These are phyloP conservation scores for Apodemia duryi DNA, from an alignment of 2,888 invertebrate species.

Conservation along the genomic window DNA sequence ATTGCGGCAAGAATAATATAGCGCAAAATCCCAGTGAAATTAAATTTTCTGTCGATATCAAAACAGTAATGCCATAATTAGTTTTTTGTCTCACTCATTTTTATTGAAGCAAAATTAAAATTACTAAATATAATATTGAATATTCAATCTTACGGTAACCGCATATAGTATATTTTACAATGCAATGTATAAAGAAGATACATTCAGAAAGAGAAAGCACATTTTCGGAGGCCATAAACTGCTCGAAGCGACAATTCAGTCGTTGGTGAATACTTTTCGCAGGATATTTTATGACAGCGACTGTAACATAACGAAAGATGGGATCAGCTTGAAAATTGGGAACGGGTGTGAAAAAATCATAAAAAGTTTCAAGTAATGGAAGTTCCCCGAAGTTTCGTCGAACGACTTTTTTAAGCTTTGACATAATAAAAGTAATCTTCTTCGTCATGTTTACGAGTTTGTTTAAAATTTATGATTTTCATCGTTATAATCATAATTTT, in stretches of 20 bases:
- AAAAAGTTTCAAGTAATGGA: conserved; percentile 11
- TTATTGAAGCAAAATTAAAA: not conserved
- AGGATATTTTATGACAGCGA: not conserved
- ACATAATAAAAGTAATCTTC: conserved; percentile 6
- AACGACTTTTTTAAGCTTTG: conserved; percentile 12
- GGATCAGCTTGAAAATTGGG: conserved; percentile 1
- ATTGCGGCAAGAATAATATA: too few relatives aligned
- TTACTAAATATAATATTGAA: not conserved
- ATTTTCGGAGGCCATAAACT: not conserved
- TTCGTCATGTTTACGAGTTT: not conserved
- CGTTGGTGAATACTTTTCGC: not conserved
- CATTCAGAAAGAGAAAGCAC: not conserved
- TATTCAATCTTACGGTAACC: not conserved
- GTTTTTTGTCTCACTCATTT: too few relatives aligned
- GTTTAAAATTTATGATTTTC: not conserved
- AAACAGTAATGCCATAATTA: too few relatives aligned
- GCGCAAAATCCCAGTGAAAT: too few relatives aligned
- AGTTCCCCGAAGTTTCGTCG: not conserved
- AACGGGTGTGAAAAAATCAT: conserved; percentile 5
- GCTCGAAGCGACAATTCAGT: not conserved
- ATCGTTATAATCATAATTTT: not conserved
- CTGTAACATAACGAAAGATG: not conserved
- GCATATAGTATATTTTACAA: not conserved
- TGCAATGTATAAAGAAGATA: not conserved
- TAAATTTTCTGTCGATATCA: too few relatives aligned